A percentile compares a stretch with the other conserved stretches of the same genome.
Evolutionary conservation across 1,140 invertebrate genomes (phyloP).

Genomic region (Heterodera schachtii): DNA sequence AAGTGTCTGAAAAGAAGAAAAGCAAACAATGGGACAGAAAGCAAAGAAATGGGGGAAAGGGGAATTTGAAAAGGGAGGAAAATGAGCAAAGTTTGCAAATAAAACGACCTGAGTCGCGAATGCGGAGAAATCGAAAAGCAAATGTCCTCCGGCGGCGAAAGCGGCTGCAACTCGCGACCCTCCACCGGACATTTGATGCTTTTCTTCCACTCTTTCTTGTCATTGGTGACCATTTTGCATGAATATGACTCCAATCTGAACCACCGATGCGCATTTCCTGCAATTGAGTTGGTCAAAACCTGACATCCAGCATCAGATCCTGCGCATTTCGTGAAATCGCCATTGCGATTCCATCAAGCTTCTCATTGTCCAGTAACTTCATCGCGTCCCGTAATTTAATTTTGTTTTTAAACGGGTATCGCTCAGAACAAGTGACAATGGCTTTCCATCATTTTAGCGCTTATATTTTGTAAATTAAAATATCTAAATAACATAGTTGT

Average conservation of each 20-base stretch:
- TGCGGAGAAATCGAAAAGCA: constrained; percentile 29
- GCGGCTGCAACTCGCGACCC: constrained; percentile 50
- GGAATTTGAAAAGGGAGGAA: no score
- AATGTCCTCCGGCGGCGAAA: constrained; percentile 58
- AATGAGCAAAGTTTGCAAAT: no score
- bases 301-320: constrained; percentile 59
- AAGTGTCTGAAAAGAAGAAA: constrained; percentile 46
- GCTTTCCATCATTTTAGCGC: neutral
- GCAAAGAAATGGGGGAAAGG: neutral
- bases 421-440: constrained; percentile 27
- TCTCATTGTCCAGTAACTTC: constrained; percentile 61
- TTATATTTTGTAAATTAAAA: no score
- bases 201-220: constrained; percentile 63
- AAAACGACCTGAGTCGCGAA: constrained; percentile 8
- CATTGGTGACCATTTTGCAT: constrained; percentile 62
- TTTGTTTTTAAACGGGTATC: neutral
- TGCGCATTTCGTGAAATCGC: constrained; percentile 43
- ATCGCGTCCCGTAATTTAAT: constrained; percentile 30
- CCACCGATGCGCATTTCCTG: constrained; percentile 25
- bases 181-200: constrained; percentile 37
- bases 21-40: neutral
- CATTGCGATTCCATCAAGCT: constrained; percentile 50
- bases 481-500: no score
- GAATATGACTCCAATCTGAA: constrained; percentile 62
- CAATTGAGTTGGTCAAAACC: constrained; percentile 30